A percentile compares a stretch with the other conserved stretches of the same genome.
phyloP scores from a whole-genome alignment of 2,113 vertebrate species.

The Brienomyrus longianalis region DNA sequence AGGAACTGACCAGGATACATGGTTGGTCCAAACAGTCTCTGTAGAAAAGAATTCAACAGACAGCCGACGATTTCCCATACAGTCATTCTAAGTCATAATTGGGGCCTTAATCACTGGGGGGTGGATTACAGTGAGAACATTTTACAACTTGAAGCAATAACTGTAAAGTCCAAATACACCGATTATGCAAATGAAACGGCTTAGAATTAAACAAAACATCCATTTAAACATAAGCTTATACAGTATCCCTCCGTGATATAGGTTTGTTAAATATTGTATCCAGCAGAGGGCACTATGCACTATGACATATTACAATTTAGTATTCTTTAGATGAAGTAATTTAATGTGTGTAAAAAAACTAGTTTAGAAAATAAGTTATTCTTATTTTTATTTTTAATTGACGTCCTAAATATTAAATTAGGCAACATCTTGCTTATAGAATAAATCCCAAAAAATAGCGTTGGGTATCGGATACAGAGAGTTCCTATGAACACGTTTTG shows the following conservation, averaged over 20 bases:
- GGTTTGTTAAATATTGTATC: neutral
- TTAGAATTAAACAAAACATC: neutral
- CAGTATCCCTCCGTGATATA: neutral
- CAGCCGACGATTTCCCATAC: neutral
- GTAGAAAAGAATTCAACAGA: neutral
- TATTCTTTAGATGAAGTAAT: neutral
- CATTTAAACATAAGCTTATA: neutral
- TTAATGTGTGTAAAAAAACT: neutral
- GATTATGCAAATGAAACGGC: neutral
- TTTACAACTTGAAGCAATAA: neutral
- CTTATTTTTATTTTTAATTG: neutral
- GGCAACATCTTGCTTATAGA: neutral
- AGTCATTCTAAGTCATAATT: neutral
- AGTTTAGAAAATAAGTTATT: neutral
- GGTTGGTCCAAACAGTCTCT: neutral
- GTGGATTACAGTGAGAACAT: neutral
- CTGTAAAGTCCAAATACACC: neutral
- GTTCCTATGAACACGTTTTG: neutral
- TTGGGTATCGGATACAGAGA: neutral
- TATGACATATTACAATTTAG: neutral
- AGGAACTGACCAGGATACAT: neutral
- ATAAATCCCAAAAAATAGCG: neutral
- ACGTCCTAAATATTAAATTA: neutral
- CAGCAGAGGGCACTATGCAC: constrained; percentile 39
- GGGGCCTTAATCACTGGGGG: neutral